These are phyloP conservation scores for Drosophila dunni DNA, from an alignment of 1,140 invertebrate genomes.

Conservation along the genomic window DNA sequence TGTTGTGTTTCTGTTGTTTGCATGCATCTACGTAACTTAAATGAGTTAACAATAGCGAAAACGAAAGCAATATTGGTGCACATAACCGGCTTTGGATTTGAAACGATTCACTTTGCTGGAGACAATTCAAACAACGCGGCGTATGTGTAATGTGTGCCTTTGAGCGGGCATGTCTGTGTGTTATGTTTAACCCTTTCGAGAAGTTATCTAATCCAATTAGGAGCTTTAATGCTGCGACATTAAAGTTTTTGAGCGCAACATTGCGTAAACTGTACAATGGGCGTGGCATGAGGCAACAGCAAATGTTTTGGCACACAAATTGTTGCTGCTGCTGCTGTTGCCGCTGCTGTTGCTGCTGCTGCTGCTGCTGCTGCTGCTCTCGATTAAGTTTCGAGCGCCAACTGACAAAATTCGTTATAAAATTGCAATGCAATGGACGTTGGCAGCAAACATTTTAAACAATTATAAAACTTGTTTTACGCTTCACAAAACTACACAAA, in stretches of 20 bases:
- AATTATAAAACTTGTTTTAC: slow-evolving; percentile 83
- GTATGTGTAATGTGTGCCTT: slow-evolving; percentile 58
- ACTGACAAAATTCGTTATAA: slow-evolving; percentile 83
- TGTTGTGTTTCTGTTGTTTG: slow-evolving; percentile 29
- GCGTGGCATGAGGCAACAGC: slow-evolving; percentile 31
- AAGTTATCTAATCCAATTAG: slow-evolving; percentile 81
- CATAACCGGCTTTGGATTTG: slow-evolving; percentile 61
- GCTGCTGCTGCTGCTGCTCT: slow-evolving; percentile 53
- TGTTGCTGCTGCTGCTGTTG: slow-evolving; percentile 25
- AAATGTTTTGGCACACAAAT: slow-evolving; percentile 55
- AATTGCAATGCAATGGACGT: slow-evolving; percentile 74
- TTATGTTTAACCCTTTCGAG: slow-evolving; percentile 68
- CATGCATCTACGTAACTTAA: slow-evolving; percentile 63
- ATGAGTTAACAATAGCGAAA: slow-evolving; percentile 54
- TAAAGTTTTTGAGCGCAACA: slow-evolving; percentile 55
- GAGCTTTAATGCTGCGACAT: slow-evolving; percentile 72
- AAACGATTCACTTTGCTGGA: slow-evolving; percentile 53
- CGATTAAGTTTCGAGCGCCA: slow-evolving; percentile 78
- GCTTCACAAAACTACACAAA: slow-evolving; percentile 72
- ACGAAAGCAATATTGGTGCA: slow-evolving; percentile 63
- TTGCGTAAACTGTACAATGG: slow-evolving; percentile 60
- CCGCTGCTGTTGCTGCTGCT: no score
- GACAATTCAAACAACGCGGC: slow-evolving; percentile 54
- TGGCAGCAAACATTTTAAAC: slow-evolving; percentile 78
- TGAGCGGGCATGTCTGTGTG: neutral